Base-by-base conservation (phyloP, 2,113 vertebrate genomes). In the Calidris pugnax region DNA sequence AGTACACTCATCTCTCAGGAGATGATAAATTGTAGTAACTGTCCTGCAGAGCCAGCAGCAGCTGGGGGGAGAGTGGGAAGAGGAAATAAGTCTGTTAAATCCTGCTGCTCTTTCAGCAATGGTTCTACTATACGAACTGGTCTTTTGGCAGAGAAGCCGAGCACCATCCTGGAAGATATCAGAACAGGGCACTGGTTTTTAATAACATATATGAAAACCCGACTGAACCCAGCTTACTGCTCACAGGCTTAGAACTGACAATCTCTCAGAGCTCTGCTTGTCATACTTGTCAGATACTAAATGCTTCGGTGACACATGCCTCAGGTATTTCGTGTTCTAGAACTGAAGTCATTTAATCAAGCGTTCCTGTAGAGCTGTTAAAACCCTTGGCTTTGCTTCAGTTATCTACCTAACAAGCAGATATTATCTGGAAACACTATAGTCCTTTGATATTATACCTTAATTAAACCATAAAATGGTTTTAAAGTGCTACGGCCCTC, bases 351-450 rank as follows among this genome's bases (percentile, higher is more conserved):
- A 92, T 88, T 77, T 85, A 85, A 96, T 77, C 89, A 89, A 90
- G 47, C 50, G 39, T 51, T 95, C 59, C 86, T 83, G 73, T 14
- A 55, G 82, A 86, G 63, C n/a, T 89, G 86, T 87, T 96, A 92
- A 90, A 91, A 92, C 79, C 69, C 83, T 89, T 87, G 91, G 93
- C 63, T 13, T 89, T 69, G 63, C 84, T 93, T 97, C 97, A 96
- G 85, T 85, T 93, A 94, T 73, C 95, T 93, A 85, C 73, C 77
- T 79, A 90, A 91, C 89, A 96, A 77, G 92, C 74, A 90, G 87
- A 90, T 91, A 88, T 43, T 87, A 94, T 95, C 90, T 96, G 56
- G 76, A 92, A 97, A 92, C 84, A 94, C 80, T 82, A 27, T 1
- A 93, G 77, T 13, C 87, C 80, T 97, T 95, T 94, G 82, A 95